phyloP scores from a whole-genome alignment of 2,888 invertebrate species.

The Hemaris fuciformis region DNA sequence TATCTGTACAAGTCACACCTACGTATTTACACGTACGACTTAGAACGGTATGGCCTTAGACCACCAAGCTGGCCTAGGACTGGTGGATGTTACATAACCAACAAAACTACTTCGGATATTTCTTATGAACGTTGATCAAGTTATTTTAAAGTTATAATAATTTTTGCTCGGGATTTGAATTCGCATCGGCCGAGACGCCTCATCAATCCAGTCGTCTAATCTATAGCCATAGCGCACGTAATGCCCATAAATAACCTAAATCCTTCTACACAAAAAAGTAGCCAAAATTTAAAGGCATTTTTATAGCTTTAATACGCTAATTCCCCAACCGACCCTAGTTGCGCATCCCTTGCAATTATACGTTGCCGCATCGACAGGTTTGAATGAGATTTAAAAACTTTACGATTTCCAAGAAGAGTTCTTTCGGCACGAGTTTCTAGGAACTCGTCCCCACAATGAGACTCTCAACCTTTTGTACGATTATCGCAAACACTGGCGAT shows the following conservation, averaged over 20 bases:
- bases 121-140: no score
- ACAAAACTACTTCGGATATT: no score
- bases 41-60: no score
- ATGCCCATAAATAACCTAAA: background rate
- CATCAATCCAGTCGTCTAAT: no score
- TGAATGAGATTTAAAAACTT: slow-evolving; percentile 1
- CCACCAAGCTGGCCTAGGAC: no score
- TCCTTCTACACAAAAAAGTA: background rate
- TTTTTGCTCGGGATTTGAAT: no score
- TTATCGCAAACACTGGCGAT: background rate
- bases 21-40: no score
- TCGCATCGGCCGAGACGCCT: no score
- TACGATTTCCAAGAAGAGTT: slow-evolving; percentile 1
- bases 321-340: background rate
- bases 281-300: background rate
- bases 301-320: background rate
- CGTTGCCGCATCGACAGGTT: background rate
- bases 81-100: no score
- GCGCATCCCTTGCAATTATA: slow-evolving; percentile 4
- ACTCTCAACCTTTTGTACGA: background rate
- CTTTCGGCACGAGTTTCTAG: background rate
- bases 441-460: background rate
- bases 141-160: no score
- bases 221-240: no score
- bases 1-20: no score